Evolutionary conservation across 2,888 invertebrate genomes (phyloP).

Genomic region (Noctua comes): DNA sequence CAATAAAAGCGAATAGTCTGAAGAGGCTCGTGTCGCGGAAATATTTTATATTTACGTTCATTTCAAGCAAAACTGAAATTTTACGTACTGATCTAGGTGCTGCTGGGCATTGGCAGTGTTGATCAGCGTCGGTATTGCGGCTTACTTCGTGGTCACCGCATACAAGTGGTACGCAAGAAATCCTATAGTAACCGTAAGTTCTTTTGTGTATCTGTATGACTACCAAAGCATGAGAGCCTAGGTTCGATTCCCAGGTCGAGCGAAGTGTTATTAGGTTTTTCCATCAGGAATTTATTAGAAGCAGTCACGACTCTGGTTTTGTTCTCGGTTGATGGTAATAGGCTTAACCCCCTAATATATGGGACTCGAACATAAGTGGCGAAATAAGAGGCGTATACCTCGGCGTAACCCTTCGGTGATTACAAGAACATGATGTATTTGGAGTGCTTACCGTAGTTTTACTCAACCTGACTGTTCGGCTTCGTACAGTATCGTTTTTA

Average conservation of each 20-base stretch:
- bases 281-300: not conserved
- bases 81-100: slow-evolving; percentile 80
- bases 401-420: not conserved
- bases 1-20: not conserved
- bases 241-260: not conserved
- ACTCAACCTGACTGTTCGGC: not conserved
- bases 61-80: not conserved
- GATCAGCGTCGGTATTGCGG: slow-evolving; percentile 88
- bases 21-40: not conserved
- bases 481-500: not conserved
- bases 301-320: not conserved
- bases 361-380: not conserved
- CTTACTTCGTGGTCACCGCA: slow-evolving; percentile 90
- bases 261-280: not conserved
- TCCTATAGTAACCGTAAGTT: slow-evolving; percentile 91
- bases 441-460: not conserved
- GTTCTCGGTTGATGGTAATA: not conserved
- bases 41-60: not conserved
- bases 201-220: not conserved
- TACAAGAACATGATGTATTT: not conserved
- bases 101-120: slow-evolving; percentile 91
- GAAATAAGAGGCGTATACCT: not conserved
- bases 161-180: slow-evolving; percentile 91
- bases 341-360: not conserved
- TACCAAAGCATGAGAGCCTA: not conserved